phyloP scores from a whole-genome alignment of 2,113 vertebrate genomes.

The Sinocyclocheilus anophthalmus region DNA sequence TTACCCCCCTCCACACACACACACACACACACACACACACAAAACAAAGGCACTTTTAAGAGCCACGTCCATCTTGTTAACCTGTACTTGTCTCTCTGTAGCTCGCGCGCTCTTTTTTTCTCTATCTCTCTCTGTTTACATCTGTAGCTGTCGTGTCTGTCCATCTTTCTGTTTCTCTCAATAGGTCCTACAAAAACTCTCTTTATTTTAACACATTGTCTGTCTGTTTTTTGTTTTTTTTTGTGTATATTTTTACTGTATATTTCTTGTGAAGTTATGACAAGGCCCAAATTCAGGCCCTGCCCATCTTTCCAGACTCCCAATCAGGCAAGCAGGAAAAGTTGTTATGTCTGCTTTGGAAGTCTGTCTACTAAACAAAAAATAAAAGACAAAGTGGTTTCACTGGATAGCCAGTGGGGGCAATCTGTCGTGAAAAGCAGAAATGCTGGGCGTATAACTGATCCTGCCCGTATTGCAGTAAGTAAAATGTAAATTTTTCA shows the following conservation, averaged over 20 bases:
- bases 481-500: neutral
- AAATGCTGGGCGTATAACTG: neutral
- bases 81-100: neutral
- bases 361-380: neutral
- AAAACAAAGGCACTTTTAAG: conserved; percentile 4
- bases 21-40: neutral
- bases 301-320: conserved; percentile 8
- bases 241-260: no score
- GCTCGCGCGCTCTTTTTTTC: neutral
- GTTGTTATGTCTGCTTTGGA: neutral
- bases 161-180: no score
- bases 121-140: neutral
- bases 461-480: neutral
- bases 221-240: no score
- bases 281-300: neutral
- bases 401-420: neutral
- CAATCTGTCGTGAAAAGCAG: neutral
- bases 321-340: conserved; percentile 16
- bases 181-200: no score
- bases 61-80: neutral
- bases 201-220: no score
- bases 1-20: no score
- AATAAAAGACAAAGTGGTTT: neutral
- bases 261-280: neutral
- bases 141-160: no score